Percentiles rank a stretch among this genome's conserved stretches.
Evolutionary conservation across 2,113 vertebrate genomes (phyloP).

Genomic region (Gymnarchus niloticus): DNA sequence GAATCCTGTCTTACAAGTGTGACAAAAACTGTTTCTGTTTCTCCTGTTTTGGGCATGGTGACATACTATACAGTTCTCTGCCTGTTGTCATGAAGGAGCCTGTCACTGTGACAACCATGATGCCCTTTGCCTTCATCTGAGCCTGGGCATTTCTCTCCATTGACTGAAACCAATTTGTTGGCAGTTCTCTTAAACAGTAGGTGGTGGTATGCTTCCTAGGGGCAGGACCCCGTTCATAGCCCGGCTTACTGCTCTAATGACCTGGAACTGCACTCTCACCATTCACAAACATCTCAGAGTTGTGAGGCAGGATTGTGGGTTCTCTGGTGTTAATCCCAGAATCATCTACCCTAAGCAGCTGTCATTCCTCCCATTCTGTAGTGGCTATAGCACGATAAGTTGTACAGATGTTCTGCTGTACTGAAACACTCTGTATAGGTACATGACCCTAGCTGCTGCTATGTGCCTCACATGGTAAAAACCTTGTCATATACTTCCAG

Average conservation of each 20-base stretch:
- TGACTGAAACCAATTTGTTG: not conserved
- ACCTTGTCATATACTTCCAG: not conserved
- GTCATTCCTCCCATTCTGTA: not conserved
- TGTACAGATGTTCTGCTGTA: not conserved
- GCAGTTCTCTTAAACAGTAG: slow-evolving; percentile 1
- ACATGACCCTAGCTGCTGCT: not conserved
- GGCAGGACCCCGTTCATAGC: not conserved
- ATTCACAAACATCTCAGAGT: not conserved
- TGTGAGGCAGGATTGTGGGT: not conserved
- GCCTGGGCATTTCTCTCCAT: not conserved
- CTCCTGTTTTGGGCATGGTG: not conserved
- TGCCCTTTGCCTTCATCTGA: not conserved
- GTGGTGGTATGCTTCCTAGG: not conserved
- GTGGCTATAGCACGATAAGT: not conserved
- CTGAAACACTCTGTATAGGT: not conserved
- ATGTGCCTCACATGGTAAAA: not conserved
- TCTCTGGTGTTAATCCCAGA: not conserved
- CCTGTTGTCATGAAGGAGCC: not conserved
- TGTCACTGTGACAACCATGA: not conserved
- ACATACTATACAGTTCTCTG: not conserved
- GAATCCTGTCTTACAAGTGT: not conserved
- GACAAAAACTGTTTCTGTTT: not conserved
- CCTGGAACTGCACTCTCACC: not conserved
- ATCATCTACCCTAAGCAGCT: not conserved
- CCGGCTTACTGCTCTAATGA: not conserved